Evolutionary conservation across 2,797 vertebrate species (phyloP).

Genomic region (Pteropus rufus): DNA sequence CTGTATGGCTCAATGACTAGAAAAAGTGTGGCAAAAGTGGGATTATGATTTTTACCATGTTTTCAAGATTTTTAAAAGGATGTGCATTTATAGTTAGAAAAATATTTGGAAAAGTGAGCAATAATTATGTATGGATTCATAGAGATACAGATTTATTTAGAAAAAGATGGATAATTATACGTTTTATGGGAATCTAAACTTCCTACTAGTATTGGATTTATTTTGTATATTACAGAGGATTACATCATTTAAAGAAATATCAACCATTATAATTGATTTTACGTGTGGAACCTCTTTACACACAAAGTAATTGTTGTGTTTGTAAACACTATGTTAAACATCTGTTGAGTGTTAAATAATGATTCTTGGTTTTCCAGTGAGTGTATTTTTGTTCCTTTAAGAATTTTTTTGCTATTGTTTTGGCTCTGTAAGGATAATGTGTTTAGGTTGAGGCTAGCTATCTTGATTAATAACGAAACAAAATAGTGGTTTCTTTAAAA

Average conservation of each 20-base stretch:
- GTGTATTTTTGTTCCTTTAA: not conserved
- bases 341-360: not conserved
- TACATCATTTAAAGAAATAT: slow-evolving; percentile 25
- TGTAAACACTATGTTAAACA: not conserved
- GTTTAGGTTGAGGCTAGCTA: not conserved
- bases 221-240: not conserved
- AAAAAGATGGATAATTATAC: not conserved
- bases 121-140: not conserved
- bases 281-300: not conserved
- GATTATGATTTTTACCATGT: not conserved
- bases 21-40: not conserved
- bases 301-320: not conserved
- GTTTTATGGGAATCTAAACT: not conserved
- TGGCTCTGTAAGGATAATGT: not conserved
- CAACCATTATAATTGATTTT: not conserved
- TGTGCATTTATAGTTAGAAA: not conserved
- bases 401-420: not conserved
- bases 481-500: not conserved
- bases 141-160: not conserved
- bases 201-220: not conserved
- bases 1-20: not conserved
- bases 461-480: not conserved
- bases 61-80: not conserved
- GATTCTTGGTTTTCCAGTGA: not conserved
- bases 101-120: slow-evolving; percentile 35